Evolutionary conservation across 2,888 invertebrate species (phyloP), one percentile per base, ranked within the genome.

Genomic region (Acanthococcus lagerstroemiae): DNA sequence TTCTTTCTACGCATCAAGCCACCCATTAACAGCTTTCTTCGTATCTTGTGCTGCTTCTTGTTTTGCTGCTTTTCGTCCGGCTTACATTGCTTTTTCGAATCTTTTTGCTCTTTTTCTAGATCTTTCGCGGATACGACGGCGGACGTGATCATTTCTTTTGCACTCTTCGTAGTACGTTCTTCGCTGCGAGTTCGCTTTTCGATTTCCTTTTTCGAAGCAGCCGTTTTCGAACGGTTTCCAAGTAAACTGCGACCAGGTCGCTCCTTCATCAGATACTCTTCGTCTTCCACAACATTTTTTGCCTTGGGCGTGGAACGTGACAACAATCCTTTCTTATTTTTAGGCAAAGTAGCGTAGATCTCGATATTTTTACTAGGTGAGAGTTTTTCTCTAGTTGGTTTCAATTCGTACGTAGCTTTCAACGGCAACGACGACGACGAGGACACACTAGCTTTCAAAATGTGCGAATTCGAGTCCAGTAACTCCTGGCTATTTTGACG

Each of bases 1-100:
- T 93, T 93, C 75, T 93, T 93, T 27, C 92, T 80, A 68, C 88
- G 82, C 61, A 93, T 91, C 61, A 93, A 78, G 1, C 92, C 92
- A 15, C 92, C 92, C 91, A 93, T 92, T 6, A 93, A 74, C 3
- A 92, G 76, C 76, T 92, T 92, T 72, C 92, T 80, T 26, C 92
- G 80, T 54, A 93, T 90, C 78, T 92, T 92, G 73, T 93, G 93
- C 74, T 92, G 92, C 71, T 93, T 93, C 74, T 92, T 92, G 57
- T 85, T 85, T 22, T 84, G 81, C n/a, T n/a, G n/a, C 74, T 86
- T 83, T 12, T 80, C 80, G 45, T 82, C 79, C 71, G 85, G 84
- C 67, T 83, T 80, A 72, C 76, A 73, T 82, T 80, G 56, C 72
- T n/a, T 79, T 79, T 70, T 81, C 78, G 74, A 79, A 78, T 52